Evolutionary conservation across 2,797 vertebrate species (phyloP).

Genomic region (Hapalemur alaotrensis): DNA sequence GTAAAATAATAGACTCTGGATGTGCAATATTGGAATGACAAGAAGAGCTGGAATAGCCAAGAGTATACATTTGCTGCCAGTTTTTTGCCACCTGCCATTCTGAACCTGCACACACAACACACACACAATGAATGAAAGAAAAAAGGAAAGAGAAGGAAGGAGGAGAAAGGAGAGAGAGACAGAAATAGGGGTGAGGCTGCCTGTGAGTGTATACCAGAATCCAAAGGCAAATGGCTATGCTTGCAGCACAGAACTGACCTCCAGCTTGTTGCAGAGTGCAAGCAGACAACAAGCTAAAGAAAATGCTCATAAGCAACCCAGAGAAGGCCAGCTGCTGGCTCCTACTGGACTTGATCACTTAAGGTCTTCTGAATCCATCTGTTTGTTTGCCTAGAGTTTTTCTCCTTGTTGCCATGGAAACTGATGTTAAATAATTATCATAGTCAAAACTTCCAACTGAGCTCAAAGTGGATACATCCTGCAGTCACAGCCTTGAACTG

Average conservation of each 20-base stretch:
- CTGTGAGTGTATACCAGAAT: not conserved
- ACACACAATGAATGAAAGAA: not conserved
- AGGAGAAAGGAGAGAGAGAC: not conserved
- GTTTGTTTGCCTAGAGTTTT: not conserved
- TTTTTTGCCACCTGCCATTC: not conserved
- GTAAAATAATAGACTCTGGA: not conserved
- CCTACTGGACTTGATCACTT: not conserved
- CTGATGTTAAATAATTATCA: constrained; percentile 32
- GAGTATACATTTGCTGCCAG: not conserved
- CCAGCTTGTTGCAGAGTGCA: not conserved
- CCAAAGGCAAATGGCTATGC: not conserved
- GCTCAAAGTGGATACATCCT: not conserved
- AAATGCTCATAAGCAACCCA: not conserved
- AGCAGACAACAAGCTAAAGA: not conserved
- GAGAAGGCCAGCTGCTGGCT: not conserved
- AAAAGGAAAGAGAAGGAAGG: not conserved
- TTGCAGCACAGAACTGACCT: not conserved
- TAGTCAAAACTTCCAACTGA: not conserved
- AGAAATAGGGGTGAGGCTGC: not conserved
- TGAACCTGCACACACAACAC: not conserved
- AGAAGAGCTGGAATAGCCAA: not conserved
- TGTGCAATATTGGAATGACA: not conserved
- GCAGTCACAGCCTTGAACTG: not conserved
- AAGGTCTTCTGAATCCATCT: constrained; percentile 14
- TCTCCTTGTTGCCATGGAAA: constrained; percentile 36